Evolutionary conservation across 2,797 vertebrate genomes (phyloP).

Genomic region (Cyclopterus lumpus): DNA sequence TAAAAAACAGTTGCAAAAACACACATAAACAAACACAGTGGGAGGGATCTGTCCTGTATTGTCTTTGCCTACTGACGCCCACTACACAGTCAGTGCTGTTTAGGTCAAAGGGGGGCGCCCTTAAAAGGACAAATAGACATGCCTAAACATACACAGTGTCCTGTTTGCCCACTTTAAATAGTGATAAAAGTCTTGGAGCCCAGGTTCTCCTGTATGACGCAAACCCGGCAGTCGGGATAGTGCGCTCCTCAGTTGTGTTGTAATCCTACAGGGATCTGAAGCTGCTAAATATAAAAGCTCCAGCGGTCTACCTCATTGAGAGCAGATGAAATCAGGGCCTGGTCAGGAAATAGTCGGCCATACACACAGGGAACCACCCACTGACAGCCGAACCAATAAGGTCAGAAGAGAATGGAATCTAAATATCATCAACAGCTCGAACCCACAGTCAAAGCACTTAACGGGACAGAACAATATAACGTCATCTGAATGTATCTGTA

Average conservation of each 20-base stretch:
- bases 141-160: slow-evolving; percentile 12
- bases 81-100: slow-evolving; percentile 10
- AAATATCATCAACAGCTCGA: slow-evolving; percentile 62
- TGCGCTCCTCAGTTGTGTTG: slow-evolving; percentile 67
- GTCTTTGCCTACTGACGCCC: slow-evolving; percentile 35
- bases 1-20: slow-evolving; percentile 71
- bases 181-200: slow-evolving; percentile 35
- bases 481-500: slow-evolving; percentile 17
- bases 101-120: slow-evolving; percentile 7
- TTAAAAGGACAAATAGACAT: slow-evolving; percentile 33
- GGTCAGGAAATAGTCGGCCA: slow-evolving; percentile 73
- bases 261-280: slow-evolving; percentile 75
- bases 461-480: slow-evolving; percentile 28
- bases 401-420: slow-evolving; percentile 77
- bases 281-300: slow-evolving; percentile 80
- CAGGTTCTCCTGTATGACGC: slow-evolving; percentile 25
- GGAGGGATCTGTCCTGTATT: slow-evolving; percentile 25
- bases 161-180: slow-evolving; percentile 28
- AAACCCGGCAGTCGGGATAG: slow-evolving; percentile 50
- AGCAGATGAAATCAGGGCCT: slow-evolving; percentile 77
- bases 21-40: slow-evolving; percentile 54
- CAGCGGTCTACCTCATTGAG: slow-evolving; percentile 66
- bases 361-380: slow-evolving; percentile 52
- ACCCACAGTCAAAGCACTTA: slow-evolving; percentile 18
- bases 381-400: slow-evolving; percentile 63